These are phyloP conservation scores for Hippopotamyrus pictus DNA, from an alignment of 2,797 vertebrate species.

Conservation along the genomic window DNA sequence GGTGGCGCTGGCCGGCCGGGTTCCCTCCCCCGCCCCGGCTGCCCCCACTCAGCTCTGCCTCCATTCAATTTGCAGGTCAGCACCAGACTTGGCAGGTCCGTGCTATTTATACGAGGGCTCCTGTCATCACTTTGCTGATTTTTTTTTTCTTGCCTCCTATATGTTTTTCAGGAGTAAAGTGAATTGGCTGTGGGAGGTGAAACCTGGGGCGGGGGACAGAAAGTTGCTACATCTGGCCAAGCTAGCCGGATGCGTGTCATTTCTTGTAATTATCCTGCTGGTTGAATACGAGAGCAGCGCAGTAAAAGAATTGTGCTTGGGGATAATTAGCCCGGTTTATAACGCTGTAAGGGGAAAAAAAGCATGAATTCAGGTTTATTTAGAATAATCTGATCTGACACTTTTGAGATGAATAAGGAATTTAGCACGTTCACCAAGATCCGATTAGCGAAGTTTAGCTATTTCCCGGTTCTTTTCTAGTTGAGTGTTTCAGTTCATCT, in stretches of 20 bases:
- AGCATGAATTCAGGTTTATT: slow-evolving; percentile 5
- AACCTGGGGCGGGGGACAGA: neutral
- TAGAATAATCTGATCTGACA: neutral
- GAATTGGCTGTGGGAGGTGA: neutral
- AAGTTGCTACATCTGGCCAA: neutral
- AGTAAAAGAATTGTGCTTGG: neutral
- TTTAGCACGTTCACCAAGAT: neutral
- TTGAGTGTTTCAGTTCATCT: slow-evolving; percentile 15
- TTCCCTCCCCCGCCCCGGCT: slow-evolving; percentile 15
- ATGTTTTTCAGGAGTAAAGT: neutral
- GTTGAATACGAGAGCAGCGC: neutral
- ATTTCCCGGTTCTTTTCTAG: neutral
- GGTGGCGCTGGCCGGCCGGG: neutral
- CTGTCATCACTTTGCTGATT: slow-evolving; percentile 8
- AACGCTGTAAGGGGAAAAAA: neutral
- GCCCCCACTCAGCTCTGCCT: neutral
- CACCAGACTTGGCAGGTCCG: neutral
- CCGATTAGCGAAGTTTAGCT: neutral
- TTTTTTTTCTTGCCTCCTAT: neutral
- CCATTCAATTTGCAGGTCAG: slow-evolving; percentile 1
- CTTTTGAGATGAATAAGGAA: neutral
- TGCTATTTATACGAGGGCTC: neutral
- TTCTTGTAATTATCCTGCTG: neutral
- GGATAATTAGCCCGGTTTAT: slow-evolving; percentile 13
- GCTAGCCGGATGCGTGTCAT: neutral